Evolutionary conservation across 2,797 vertebrate genomes (phyloP).

Genomic region (Erpetoichthys calabaricus): DNA sequence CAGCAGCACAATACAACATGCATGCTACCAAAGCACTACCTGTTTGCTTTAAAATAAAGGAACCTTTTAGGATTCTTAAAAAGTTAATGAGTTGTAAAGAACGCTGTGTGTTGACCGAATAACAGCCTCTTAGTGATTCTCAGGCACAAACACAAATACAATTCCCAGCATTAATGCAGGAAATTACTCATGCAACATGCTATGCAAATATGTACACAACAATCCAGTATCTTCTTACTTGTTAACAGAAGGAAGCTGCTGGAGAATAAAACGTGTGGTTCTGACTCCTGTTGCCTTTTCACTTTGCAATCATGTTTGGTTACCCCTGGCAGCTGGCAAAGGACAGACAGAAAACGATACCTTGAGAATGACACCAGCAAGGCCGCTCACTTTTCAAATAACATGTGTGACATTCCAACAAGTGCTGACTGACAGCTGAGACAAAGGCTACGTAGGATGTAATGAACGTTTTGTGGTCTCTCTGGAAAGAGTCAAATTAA

Average conservation of each 20-base stretch:
- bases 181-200: too few relatives aligned
- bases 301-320: too few relatives aligned
- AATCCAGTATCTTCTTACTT: too few relatives aligned
- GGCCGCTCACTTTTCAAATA: conserved; percentile 3
- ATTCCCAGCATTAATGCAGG: too few relatives aligned
- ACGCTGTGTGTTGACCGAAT: not conserved
- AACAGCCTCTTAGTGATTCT: too few relatives aligned
- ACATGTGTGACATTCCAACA: not conserved
- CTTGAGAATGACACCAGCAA: not conserved
- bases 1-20: not conserved
- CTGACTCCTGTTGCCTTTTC: too few relatives aligned
- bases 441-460: conserved; percentile 1
- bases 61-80: not conserved
- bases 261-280: too few relatives aligned
- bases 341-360: conserved; percentile 3
- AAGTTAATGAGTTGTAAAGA: not conserved
- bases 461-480: not conserved
- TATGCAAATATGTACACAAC: too few relatives aligned
- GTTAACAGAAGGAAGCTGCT: too few relatives aligned
- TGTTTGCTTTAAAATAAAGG: not conserved
- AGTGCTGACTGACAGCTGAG: conserved; percentile 1
- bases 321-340: not conserved
- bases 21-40: not conserved
- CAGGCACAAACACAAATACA: too few relatives aligned
- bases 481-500: conserved; percentile 5